Percentiles rank a stretch among this genome's conserved stretches.
These are phyloP conservation scores for Brachyrhaphis roseni DNA, from an alignment of 2,797 vertebrate genomes.

Conservation along the genomic window DNA sequence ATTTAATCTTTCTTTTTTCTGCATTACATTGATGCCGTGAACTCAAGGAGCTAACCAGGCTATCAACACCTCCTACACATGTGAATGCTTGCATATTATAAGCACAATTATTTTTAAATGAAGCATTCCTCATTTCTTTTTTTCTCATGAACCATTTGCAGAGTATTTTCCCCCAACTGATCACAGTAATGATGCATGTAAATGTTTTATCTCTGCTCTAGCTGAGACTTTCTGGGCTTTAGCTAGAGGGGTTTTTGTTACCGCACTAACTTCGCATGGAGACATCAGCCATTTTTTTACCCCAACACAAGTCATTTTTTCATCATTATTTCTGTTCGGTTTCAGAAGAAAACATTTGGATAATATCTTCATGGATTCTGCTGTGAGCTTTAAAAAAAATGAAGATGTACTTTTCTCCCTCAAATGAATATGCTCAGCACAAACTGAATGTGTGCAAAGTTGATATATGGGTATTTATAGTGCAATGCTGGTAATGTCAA, in stretches of 20 bases:
- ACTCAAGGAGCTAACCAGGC: slow-evolving; percentile 23
- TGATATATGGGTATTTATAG: neutral
- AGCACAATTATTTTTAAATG: slow-evolving; percentile 11
- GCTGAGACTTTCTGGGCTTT: neutral
- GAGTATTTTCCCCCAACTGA: neutral
- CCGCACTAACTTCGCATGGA: neutral
- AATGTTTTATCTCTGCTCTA: slow-evolving; percentile 5
- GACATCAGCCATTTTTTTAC: slow-evolving; percentile 1
- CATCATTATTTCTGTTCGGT: neutral
- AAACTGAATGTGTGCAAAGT: neutral
- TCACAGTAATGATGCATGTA: neutral
- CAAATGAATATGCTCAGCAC: neutral
- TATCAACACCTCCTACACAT: slow-evolving; percentile 28
- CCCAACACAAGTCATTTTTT: neutral
- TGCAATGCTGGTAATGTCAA: neutral
- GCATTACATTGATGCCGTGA: slow-evolving; percentile 1
- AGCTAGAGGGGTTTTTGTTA: neutral
- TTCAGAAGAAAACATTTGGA: slow-evolving; percentile 1
- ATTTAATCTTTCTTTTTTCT: neutral
- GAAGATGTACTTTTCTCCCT: neutral
- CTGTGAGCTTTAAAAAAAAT: neutral
- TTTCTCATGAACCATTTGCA: neutral
- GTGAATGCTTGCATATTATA: slow-evolving; percentile 7
- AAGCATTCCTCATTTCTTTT: neutral
- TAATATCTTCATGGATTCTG: neutral